Percentiles rank a stretch among this genome's conserved stretches.
phyloP scores from a whole-genome alignment of 1,140 invertebrate genomes.

The Mesaphorura yosii region DNA sequence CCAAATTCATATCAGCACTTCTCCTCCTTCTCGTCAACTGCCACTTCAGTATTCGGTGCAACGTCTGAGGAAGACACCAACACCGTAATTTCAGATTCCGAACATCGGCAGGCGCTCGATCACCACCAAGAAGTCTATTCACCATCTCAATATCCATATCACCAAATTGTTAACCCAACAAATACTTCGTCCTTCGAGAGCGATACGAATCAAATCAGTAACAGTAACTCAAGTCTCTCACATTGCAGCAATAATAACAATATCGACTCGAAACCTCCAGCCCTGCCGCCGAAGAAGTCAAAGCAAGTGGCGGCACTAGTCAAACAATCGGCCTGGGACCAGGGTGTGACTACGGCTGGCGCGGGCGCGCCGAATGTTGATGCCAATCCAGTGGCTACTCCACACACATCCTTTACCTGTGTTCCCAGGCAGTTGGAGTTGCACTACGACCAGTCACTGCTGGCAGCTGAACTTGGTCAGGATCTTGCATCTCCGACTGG shows the following conservation, averaged over 20 bases:
- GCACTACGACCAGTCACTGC: no score
- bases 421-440: conserved; percentile 35
- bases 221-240: neutral
- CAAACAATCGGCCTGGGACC: conserved; percentile 30
- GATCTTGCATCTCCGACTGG: no score
- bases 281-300: conserved; percentile 63
- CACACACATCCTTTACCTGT: conserved; percentile 34
- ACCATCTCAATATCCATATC: neutral
- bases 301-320: no score
- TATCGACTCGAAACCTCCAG: conserved; percentile 53
- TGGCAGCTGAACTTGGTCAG: no score
- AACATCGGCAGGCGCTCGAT: no score
- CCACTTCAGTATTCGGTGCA: neutral
- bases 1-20: conserved; percentile 22
- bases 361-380: conserved; percentile 33
- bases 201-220: neutral
- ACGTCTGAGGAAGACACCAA: conserved; percentile 2
- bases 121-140: no score
- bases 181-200: neutral
- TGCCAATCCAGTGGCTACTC: no score
- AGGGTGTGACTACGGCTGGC: conserved; percentile 32
- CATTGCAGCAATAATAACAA: neutral
- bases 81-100: neutral
- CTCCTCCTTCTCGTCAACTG: conserved; percentile 13
- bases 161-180: neutral